Evolutionary conservation across 2,888 invertebrate genomes (phyloP), one percentile per base, ranked within the genome.

Genomic region (Tetranychus truncatus): DNA sequence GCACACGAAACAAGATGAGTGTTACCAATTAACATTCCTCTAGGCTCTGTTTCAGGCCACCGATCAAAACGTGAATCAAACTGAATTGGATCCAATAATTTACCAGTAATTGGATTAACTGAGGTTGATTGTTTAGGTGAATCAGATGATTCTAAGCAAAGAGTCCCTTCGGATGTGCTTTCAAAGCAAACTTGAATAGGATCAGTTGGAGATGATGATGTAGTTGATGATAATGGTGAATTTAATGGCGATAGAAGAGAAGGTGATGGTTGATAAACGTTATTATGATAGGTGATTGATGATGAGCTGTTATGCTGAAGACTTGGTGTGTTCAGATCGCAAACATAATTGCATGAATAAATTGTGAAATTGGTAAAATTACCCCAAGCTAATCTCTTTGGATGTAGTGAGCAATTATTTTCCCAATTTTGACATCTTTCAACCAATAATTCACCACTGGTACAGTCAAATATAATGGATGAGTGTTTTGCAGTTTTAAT

Each of bases 351-450:
- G 45, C 79, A 79, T 20, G 77, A 75, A 7, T 78, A 77, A 1
- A 79, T 67, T 20, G 76, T 76, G 24, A 79, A 77, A 65, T 74
- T 76, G 5, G 76, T 74, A 65, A 77, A 77, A 74, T 77, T 77
- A 20, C 76, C 76, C 15, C 71, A 74, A 9, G 77, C 76, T 2
- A 75, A 72, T 21, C 75, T 46, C 45, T 77, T 72, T 15, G 77
- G 74, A 72, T 75, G 73, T 11, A 74, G 72, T 21, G 76, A 74
- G 55, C 77, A 77, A 55, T 79, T 78, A 1, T 77, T 77, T 46
- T 78, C 76, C 76, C 77, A 79, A 69, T 79, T 79, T 24, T 75
- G 76, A 73, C 80, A 80, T 66, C 78, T 78, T 74, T 80, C 80
- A 11, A 79, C 74, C n/a, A 75, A 76, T 9, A 80, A 73, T 18